Evolutionary conservation across 1,140 invertebrate genomes (phyloP).

Genomic region (Zophobas morio): DNA sequence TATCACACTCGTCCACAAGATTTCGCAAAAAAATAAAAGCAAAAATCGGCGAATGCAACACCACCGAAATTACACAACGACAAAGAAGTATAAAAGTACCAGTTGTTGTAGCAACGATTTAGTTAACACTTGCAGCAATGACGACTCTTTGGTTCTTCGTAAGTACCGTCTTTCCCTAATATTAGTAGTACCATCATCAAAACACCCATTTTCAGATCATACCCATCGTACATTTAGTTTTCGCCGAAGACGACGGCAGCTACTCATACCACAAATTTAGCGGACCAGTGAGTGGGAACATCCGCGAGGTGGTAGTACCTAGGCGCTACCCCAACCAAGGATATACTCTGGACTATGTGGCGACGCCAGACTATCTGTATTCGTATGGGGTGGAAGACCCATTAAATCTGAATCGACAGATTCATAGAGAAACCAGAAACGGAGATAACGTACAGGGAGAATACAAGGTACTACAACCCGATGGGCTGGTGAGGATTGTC

Average conservation of each 20-base stretch:
- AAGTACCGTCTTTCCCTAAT: too few species aligned
- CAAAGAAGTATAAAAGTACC: too few species aligned
- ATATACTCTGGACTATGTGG: constrained; percentile 67
- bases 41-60: too few species aligned
- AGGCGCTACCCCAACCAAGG: constrained; percentile 27
- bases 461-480: constrained; percentile 77
- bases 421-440: constrained; percentile 77
- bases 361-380: constrained; percentile 78
- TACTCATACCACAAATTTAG: constrained; percentile 77
- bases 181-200: too few species aligned
- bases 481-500: constrained; percentile 76
- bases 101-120: too few species aligned
- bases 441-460: constrained; percentile 79
- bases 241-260: constrained; percentile 65
- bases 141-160: too few species aligned
- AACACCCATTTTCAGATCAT: too few species aligned
- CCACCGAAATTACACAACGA: too few species aligned
- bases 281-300: constrained; percentile 76
- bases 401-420: constrained; percentile 78
- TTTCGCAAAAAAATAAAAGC: too few species aligned
- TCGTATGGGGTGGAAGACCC: constrained; percentile 80
- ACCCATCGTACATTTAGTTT: too few species aligned
- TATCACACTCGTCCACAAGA: too few species aligned
- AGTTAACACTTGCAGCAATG: too few species aligned
- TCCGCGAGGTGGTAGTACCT: constrained; percentile 66